Conservation (phyloP, 2,888 invertebrate species). For the Zaprionus obscuricornis region DNA sequence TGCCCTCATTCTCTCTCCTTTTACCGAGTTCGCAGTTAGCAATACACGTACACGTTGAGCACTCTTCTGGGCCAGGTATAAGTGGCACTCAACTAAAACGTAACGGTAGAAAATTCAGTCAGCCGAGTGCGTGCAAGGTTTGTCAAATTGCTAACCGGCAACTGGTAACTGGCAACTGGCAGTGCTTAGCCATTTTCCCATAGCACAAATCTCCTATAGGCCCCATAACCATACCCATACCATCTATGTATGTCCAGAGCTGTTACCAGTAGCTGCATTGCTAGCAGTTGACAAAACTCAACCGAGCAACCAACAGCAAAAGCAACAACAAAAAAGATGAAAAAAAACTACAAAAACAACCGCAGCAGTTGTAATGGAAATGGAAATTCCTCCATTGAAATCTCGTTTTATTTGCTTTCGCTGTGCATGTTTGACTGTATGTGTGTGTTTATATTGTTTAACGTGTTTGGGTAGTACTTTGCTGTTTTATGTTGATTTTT, state of each 20-base stretch:
- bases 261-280: constrained; percentile 47
- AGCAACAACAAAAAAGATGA: constrained; percentile 8
- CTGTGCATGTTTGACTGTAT: constrained; percentile 17
- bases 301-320: constrained; percentile 38
- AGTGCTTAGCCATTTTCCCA: constrained; percentile 39
- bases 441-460: constrained; percentile 11
- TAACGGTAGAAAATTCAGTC: constrained; percentile 61
- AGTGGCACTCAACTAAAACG: constrained; percentile 58
- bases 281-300: constrained; percentile 66
- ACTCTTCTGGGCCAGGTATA: constrained; percentile 24
- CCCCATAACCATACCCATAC: constrained; percentile 27
- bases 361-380: constrained; percentile 70
- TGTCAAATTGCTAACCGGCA: constrained; percentile 66
- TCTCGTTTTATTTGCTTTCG: constrained; percentile 62
- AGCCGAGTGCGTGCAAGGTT: constrained; percentile 67
- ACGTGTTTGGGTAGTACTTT: no score
- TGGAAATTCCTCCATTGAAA: constrained; percentile 73
- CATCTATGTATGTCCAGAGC: constrained; percentile 23
- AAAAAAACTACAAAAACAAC: constrained; percentile 29
- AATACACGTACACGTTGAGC: constrained; percentile 23
- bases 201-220: constrained; percentile 18
- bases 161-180: constrained; percentile 10
- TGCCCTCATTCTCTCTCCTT: constrained; percentile 10
- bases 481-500: constrained; percentile 35
- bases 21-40: no score